These are phyloP conservation scores for Leuciscus idus DNA, from an alignment of 2,113 vertebrate genomes.

Conservation along the genomic window DNA sequence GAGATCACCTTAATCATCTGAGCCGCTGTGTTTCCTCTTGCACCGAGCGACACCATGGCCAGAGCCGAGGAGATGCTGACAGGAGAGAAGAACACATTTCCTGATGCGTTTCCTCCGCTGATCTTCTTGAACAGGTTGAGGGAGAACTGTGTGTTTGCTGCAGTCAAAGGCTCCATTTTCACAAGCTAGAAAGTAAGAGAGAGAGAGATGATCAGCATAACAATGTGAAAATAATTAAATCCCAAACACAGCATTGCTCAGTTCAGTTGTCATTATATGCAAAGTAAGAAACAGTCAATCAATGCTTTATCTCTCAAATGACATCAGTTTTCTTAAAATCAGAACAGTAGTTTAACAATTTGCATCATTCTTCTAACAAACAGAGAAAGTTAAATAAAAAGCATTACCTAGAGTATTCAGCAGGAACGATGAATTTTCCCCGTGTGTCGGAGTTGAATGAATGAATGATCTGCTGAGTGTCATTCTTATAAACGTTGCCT, in stretches of 20 bases:
- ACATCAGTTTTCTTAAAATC: background rate
- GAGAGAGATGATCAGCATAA: background rate
- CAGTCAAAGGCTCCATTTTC: constrained; percentile 55
- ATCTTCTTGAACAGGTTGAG: constrained; percentile 81
- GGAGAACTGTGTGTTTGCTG: constrained; percentile 82
- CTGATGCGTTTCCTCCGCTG: constrained; percentile 43
- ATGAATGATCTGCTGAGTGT: background rate
- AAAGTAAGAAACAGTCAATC: background rate
- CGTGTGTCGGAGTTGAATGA: background rate
- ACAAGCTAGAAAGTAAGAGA: background rate
- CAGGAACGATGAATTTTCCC: background rate
- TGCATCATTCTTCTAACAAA: background rate
- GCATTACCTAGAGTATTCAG: background rate
- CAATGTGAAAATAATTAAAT: background rate
- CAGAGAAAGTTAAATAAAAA: background rate
- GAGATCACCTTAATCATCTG: constrained; percentile 84
- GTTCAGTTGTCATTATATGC: background rate
- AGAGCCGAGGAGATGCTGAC: constrained; percentile 85
- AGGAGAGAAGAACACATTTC: constrained; percentile 84
- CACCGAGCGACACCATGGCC: constrained; percentile 83
- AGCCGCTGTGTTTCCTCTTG: constrained; percentile 77
- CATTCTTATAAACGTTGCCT: background rate
- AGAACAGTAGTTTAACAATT: background rate
- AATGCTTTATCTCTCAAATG: background rate
- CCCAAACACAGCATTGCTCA: background rate